Base-by-base conservation (phyloP, 2,797 vertebrate species). In the Enteromius afrohamiltoni region DNA sequence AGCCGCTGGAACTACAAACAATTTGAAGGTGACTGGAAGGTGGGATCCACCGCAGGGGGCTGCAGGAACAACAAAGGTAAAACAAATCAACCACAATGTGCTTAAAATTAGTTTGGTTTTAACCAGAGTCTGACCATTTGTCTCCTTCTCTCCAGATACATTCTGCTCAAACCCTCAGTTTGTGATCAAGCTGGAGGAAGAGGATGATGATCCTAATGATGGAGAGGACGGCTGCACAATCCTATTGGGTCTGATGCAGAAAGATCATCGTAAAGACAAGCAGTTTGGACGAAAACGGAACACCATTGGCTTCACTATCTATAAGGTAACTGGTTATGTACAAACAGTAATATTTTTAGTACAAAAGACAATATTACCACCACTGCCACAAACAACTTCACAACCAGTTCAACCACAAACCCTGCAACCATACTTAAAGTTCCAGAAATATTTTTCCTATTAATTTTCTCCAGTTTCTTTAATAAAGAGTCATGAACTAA, bases 101-200 rank as follows among this genome's bases (percentile, higher is more conserved):
- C 17, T 31, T 77, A 1, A 34, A 21, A 4, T 42, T n/a, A 10
- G 4, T 71, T 49, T 17, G 13, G 8, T 34, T 79, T 79, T 29
- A 10, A 42, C 10, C 42, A 11, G 1, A 1, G 0, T 19, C 3
- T 16, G 19, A 55, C 21, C 6, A 8, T 29, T 85, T 64, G 55
- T 13, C 78, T 83, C 49, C 45, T 31, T 73, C 37, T 45, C 77
- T 89, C 11, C 90, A 96, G 95, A 91, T 42, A 95, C 95, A 0
- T 96, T 96, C 84, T 85, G 93, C 14, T 94, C 93, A 86, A 96
- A 96, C 89, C 94, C 94, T 83, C 95, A 95, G 92, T 95, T 93
- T 73, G 64, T 92, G 79, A 86, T 96, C 60, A 87, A 84, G 77
- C 89, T 96, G 89, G 92, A 94, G 14, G 91, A 94, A 3, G 89